Evolutionary conservation across 2,113 vertebrate genomes (phyloP).

Genomic region (Cinclus cinclus): DNA sequence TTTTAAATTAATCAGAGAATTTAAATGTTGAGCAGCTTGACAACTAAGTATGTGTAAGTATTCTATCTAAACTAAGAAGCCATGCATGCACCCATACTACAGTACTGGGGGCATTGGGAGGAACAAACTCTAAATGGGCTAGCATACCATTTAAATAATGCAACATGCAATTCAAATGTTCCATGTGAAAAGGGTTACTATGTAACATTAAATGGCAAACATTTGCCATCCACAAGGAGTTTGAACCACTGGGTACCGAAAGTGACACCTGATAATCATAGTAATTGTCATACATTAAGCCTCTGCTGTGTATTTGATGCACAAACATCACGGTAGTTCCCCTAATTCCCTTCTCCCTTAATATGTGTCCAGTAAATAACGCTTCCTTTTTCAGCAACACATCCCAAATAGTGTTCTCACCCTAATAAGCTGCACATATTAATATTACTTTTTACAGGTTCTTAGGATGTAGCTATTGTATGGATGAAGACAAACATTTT

Average conservation of each 20-base stretch:
- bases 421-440: background rate
- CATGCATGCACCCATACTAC: background rate
- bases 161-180: background rate
- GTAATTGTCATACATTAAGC: background rate
- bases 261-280: background rate
- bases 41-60: background rate
- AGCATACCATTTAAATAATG: background rate
- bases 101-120: background rate
- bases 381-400: background rate
- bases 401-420: background rate
- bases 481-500: background rate
- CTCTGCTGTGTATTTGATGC: background rate
- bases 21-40: background rate
- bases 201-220: background rate
- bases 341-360: too few species aligned
- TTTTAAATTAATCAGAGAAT: background rate
- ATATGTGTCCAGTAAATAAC: background rate
- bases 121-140: background rate
- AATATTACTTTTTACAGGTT: background rate
- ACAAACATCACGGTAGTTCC: background rate
- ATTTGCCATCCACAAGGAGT: background rate
- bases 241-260: background rate
- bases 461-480: background rate
- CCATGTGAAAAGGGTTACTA: background rate
- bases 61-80: background rate